Evolutionary conservation across 2,888 invertebrate genomes (phyloP), one percentile per base, ranked within the genome.

Genomic region (Drosophila imparisetae): DNA sequence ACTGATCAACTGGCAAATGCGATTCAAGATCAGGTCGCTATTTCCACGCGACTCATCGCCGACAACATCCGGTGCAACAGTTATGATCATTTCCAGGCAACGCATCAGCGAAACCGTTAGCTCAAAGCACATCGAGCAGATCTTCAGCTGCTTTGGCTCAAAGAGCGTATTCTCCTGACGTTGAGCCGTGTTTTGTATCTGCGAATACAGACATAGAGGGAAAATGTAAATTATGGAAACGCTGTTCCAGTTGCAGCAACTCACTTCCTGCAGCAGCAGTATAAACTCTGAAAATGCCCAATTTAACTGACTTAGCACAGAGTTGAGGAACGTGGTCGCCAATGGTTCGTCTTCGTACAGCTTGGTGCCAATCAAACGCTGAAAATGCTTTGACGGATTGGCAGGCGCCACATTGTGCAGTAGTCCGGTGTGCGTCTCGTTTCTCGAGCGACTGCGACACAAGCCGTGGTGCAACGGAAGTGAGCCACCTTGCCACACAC

Each of bases 231-330:
- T 30, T 11, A 18, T 8, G 6, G 24, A 11, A 7, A 15, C 18
- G n/a, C 3, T 8, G 4, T 7, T 4, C 4, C 24, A 24, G 15
- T 45, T 45, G 15, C 4, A 42, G 11, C 0, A 18, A 38, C 54
- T 60, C 21, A 95, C 95, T 94, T 97, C 97, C 91, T 97, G 97
- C 89, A 97, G 94, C 94, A 97, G 95, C 30, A 96, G 95, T 76
- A 97, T 96, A 89, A 97, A 97, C 90, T 97, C 97, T 0, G 97
- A 97, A 91, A 97, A 97, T 0, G 97, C 96, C 97, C 97, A 97
- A 93, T 97, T 97, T 7, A 97, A 93, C 85, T 97, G 97, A 89
- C 96, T 96, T 8, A 97, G 93, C 30, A 97, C 93, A 0, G 96
- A 96, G 92, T 97, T 96, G 15, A 97, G 93, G 89, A 96, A 96